These are phyloP conservation scores for Palythoa caribaeorum DNA, from an alignment of 92 coral and sea anemone species.

Conservation along the genomic window DNA sequence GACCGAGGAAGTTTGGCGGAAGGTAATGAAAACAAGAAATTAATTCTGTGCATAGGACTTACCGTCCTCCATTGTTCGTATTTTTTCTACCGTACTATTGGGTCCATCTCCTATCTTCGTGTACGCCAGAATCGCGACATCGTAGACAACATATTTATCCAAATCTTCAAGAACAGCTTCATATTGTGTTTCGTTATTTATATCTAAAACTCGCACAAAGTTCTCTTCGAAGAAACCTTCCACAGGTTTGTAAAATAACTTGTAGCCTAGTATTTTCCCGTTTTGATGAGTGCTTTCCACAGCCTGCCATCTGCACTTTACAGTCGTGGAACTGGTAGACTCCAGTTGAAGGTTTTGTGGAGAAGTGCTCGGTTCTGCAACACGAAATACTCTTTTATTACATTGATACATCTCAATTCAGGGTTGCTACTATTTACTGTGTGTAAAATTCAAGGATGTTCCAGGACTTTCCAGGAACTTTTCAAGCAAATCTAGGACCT, in stretches of 20 bases:
- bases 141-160: neutral
- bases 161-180: neutral
- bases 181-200: neutral
- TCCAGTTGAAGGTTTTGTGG: neutral
- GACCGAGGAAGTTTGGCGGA: too few species aligned
- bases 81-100: neutral
- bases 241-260: slow-evolving; percentile 15
- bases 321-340: neutral
- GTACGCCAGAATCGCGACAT: neutral
- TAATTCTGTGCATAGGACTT: neutral
- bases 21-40: too few species aligned
- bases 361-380: neutral
- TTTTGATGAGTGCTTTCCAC: slow-evolving; percentile 1
- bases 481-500: too few species aligned
- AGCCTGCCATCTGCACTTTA: neutral
- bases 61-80: neutral
- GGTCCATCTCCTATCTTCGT: neutral
- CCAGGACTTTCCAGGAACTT: too few species aligned
- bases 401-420: too few species aligned
- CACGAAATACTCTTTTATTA: neutral
- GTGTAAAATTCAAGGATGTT: too few species aligned
- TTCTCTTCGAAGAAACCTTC: neutral
- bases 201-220: neutral
- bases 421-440: too few species aligned
- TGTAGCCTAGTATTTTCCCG: slow-evolving; percentile 15